Evolutionary conservation across 2,888 invertebrate genomes (phyloP).

Genomic region (Desoria tigrina): DNA sequence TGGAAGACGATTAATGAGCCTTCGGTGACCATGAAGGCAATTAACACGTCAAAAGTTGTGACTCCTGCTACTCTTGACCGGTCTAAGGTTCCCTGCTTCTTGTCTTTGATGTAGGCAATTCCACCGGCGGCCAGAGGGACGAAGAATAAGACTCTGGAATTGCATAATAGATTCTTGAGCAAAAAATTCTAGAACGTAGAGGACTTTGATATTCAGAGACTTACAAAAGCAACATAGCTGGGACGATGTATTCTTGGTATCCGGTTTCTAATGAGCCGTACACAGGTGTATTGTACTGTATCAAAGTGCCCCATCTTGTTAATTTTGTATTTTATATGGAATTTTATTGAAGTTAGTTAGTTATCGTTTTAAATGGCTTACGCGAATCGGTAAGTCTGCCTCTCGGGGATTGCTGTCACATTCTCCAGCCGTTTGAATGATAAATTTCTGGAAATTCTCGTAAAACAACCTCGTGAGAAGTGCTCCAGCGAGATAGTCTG

Average conservation of each 20-base stretch:
- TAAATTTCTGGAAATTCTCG: conserved; percentile 17
- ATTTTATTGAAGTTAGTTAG: no score
- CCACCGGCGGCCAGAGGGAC: conserved; percentile 18
- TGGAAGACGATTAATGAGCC: conserved; percentile 11
- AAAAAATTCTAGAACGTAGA: background rate
- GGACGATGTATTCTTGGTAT: conserved; percentile 16
- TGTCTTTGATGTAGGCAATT: conserved; percentile 17
- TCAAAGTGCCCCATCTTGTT: no score
- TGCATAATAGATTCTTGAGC: background rate
- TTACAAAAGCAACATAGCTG: conserved; percentile 12
- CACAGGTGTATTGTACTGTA: conserved; percentile 11
- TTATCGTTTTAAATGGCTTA: background rate
- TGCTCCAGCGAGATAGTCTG: conserved; percentile 5
- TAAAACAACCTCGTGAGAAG: conserved; percentile 4
- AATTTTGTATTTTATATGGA: no score
- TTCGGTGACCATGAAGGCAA: conserved; percentile 19
- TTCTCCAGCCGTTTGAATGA: background rate
- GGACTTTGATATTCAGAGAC: no score
- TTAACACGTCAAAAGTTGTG: conserved; percentile 11
- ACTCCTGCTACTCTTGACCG: conserved; percentile 12
- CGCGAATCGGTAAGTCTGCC: conserved; percentile 9
- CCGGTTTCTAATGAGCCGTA: conserved; percentile 18
- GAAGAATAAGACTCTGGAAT: conserved; percentile 9
- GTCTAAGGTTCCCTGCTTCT: conserved; percentile 19
- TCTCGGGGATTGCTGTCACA: conserved; percentile 3